Evolutionary conservation across 2,113 vertebrate genomes (phyloP).

Genomic region (Odocoileus virginianus): DNA sequence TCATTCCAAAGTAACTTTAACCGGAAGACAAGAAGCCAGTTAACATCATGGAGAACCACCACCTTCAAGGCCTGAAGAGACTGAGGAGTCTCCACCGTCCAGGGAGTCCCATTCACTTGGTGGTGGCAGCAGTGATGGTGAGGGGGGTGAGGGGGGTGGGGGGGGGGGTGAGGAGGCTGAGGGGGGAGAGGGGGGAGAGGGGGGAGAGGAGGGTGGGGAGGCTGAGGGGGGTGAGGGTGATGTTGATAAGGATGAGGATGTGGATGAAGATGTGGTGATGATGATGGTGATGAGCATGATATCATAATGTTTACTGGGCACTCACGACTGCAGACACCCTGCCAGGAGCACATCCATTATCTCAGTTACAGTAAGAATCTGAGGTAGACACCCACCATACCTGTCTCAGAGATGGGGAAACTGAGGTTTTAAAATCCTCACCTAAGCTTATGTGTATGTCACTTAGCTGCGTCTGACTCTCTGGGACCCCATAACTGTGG

Average conservation of each 20-base stretch:
- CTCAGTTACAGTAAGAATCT: not conserved
- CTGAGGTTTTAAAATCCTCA: not conserved
- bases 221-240: not conserved
- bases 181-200: accelerated
- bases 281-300: accelerated
- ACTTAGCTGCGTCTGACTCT: not conserved
- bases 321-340: not conserved
- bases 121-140: not conserved
- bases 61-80: not conserved
- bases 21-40: not conserved
- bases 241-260: accelerated
- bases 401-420: not conserved
- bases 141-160: accelerated
- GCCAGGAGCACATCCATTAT: not conserved
- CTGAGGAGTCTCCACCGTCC: not conserved
- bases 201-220: no score
- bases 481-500: not conserved
- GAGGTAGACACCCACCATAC: no score
- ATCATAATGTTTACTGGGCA: not conserved
- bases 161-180: not conserved
- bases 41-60: not conserved
- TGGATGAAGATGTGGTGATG: not conserved
- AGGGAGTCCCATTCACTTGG: not conserved
- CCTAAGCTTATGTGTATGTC: not conserved
- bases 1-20: not conserved